Evolutionary conservation across 2,888 invertebrate species (phyloP), one percentile per base, ranked within the genome.

Genomic region (Ceratothoa steindachneri): DNA sequence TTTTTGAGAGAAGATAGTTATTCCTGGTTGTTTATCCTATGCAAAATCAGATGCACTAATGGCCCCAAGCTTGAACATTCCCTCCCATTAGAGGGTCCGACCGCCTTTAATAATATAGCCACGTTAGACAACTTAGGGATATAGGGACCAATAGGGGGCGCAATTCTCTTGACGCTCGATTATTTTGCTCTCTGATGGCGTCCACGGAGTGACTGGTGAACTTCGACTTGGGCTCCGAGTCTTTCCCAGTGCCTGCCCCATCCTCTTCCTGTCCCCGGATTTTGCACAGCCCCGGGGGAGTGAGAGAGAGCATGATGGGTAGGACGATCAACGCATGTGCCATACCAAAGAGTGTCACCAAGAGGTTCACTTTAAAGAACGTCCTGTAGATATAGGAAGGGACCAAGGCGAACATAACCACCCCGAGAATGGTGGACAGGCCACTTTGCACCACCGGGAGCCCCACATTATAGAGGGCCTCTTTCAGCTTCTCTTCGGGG

Each of bases 291-390:
- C 19, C 12, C 24, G n/a, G 19, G 1, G 60, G 24, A 1, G 60
- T 24, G 3, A 76, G n/a, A 12, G 93, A 93, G 0, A 94, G 84
- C 1, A 94, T 85, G 1, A 94, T 93, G 0, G 97, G 97, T 15
- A 97, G 86, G 19, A 97, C 86, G 82, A 97, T 90, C 4, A 97
- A 87, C 0, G 96, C 96, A 83, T 97, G 96, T 88, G 96, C 89
- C 2, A 95, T 93, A 53, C 96, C 96, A 81, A 95, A 93, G 85
- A 95, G 91, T 81, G 96, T 94, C 0, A 96, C 95, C 83, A 97
- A 87, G 85, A 96, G 95, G 30, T 96, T 94, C 90, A 96, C 22
- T 29, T 67, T 67, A 30, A 67, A 67, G 67, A 67, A 67, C n/a
- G 67, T 29, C 22, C 29, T 30, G 84, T 97, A 96, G 71, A 97